A percentile compares a stretch with the other conserved stretches of the same genome.
Evolutionary conservation across 2,797 vertebrate genomes (phyloP).

Genomic region (Gambelia wislizenii): DNA sequence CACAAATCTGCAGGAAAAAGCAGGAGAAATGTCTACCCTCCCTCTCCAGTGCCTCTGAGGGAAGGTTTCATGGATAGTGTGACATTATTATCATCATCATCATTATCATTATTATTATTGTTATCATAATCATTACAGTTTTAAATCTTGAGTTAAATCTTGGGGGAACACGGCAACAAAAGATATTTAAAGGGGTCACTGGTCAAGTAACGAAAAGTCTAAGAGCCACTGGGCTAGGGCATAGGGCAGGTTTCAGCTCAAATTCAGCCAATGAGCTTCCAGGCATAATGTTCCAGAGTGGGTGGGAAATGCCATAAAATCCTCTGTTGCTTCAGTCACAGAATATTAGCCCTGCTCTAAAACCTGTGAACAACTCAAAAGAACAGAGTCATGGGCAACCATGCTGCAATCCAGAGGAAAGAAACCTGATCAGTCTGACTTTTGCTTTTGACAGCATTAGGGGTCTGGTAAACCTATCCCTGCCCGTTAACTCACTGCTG

Average conservation of each 20-base stretch:
- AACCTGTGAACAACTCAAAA: constrained; percentile 45
- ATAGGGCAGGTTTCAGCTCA: not conserved
- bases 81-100: too few species aligned
- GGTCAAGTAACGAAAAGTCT: too few species aligned
- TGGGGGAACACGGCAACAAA: too few species aligned
- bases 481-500: constrained; percentile 53
- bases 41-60: too few species aligned
- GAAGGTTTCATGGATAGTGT: too few species aligned
- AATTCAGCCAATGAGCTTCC: not conserved
- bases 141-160: too few species aligned
- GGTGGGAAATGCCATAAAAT: constrained; percentile 23
- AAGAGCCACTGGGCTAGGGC: too few species aligned
- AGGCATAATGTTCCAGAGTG: not conserved
- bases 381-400: constrained; percentile 49
- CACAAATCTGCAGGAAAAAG: too few species aligned
- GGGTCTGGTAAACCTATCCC: constrained; percentile 56
- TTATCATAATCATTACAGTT: too few species aligned
- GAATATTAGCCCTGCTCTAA: constrained; percentile 60
- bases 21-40: too few species aligned
- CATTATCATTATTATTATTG: too few species aligned
- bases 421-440: constrained; percentile 65
- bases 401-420: constrained; percentile 46
- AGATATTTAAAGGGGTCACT: too few species aligned
- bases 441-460: constrained; percentile 47
- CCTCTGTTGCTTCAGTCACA: constrained; percentile 50